Evolutionary conservation across 2,888 invertebrate genomes (phyloP).

Genomic region (Campoplex nolae): DNA sequence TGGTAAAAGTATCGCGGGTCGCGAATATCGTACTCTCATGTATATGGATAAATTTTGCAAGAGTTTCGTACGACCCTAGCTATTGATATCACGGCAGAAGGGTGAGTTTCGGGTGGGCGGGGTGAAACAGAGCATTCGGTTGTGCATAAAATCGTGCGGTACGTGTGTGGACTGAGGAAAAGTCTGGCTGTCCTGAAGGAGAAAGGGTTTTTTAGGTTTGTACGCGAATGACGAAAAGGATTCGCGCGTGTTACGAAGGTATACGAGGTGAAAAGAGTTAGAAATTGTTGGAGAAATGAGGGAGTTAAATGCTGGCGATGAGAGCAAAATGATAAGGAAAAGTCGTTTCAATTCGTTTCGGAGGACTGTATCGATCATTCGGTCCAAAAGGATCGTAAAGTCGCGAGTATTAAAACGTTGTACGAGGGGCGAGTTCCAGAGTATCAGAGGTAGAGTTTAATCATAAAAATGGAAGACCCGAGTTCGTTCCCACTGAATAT

Average conservation of each 20-base stretch:
- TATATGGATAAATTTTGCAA: constrained; percentile 15
- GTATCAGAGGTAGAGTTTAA: constrained; percentile 79
- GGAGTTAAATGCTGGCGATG: background rate
- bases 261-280: background rate
- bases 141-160: constrained; percentile 63
- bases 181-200: background rate
- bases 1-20: constrained; percentile 55
- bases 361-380: background rate
- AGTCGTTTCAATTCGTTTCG: background rate
- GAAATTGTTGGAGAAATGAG: background rate
- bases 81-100: constrained; percentile 58
- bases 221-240: constrained; percentile 9
- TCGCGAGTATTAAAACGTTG: background rate
- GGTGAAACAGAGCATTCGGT: constrained; percentile 51
- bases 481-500: constrained; percentile 55
- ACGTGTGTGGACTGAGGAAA: constrained; percentile 61
- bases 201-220: constrained; percentile 31
- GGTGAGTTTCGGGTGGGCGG: constrained; percentile 1
- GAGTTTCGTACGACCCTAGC: constrained; percentile 53
- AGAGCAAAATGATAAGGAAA: constrained; percentile 9
- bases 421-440: constrained; percentile 5
- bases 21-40: constrained; percentile 39
- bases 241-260: background rate
- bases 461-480: constrained; percentile 78
- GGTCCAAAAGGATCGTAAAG: background rate